Evolutionary conservation across 2,113 vertebrate species (phyloP), one percentile per base, ranked within the genome.

Genomic region (Opisthocomus hoazin): DNA sequence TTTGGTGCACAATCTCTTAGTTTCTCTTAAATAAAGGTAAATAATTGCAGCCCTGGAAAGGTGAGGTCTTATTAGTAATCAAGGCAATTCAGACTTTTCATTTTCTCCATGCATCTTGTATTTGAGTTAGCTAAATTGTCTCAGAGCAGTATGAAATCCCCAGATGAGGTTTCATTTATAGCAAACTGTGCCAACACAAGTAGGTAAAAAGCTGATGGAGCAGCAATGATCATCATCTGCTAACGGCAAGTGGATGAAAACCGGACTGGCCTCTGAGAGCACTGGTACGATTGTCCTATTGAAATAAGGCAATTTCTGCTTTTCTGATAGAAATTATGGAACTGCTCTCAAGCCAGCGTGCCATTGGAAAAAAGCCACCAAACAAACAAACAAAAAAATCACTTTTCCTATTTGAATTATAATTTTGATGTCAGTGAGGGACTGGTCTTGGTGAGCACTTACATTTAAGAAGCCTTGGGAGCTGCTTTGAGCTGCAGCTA

Each of bases 1-100:
- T n/a, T 70, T 54, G 77, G 39, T 84, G 51, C 48, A n/a, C 69
- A 78, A 32, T 93, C 79, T 94, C 45, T 48, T 45, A 10, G 54
- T 65, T 81, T 94, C 64, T 77, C 66, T 84, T 89, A 87, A 90
- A 79, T 79, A 85, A 88, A 91, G 87, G 64, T 51, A 90, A 96
- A 92, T 90, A 77, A 94, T 92, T 92, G 88, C 57, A 68, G 45
- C 79, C 57, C 95, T 69, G 84, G 86, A 77, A 95, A 96, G 89
- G 82, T 84, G 85, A 94, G n/a, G 78, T 87, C 89, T 81, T 81
- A 34, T 50, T 43, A 73, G 63, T 78, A 89, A 91, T 74, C 92
- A 58, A 92, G 60, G 53, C 83, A 79, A 78, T 95, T 77, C 78
- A 65, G 63, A 61, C 78, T 95, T 39, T 78, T 57, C 46, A 19